Evolutionary conservation across 2,113 vertebrate genomes (phyloP), one percentile per base, ranked within the genome.

Genomic region (Spea multiplicata): DNA sequence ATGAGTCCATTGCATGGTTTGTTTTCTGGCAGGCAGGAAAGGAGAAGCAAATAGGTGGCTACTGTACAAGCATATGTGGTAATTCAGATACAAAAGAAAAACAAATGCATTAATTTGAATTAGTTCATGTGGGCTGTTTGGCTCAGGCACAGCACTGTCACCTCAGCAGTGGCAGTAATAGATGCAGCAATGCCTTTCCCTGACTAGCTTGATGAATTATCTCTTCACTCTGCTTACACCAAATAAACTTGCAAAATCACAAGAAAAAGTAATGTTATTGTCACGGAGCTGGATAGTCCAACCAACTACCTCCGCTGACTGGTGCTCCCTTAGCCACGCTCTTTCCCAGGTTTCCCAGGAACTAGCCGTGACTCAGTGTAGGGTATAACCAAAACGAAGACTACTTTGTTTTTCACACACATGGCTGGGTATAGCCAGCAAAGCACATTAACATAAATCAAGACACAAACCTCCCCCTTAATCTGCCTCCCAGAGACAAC

Each of bases 101-200:
- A 16, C 46, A 47, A 65, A 50, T n/a, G 10, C 52, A 75, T 75
- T 75, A 6, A 10, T 66, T 75, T 66, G 52, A 75, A 45, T 75
- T 75, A 75, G 49, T 44, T 8, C 9, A 50, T 53, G 52, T 44
- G 46, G 47, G 61, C 65, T 74, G 47, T 74, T 74, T n/a, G 47
- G 45, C 16, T 65, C 49, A 12, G 16, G 17, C 73, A 59, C 10
- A 3, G n/a, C 55, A 7, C 67, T 49, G 46, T 69, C 67, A 65
- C 46, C 72, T 5, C 12, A 49, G 44, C 53, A 57, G 9, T 9
- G 45, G 57, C 48, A 49, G 10, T 65, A 59, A 74, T 65, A 48
- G 48, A 74, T 65, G 9, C 30, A 65, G 12, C 46, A 47, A 10
- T 16, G 61, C 14, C 61, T 45, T 48, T 74, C 57, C 45, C 71